Evolutionary conservation across 2,888 invertebrate species (phyloP).

Genomic region (Steinernema hermaphroditum): DNA sequence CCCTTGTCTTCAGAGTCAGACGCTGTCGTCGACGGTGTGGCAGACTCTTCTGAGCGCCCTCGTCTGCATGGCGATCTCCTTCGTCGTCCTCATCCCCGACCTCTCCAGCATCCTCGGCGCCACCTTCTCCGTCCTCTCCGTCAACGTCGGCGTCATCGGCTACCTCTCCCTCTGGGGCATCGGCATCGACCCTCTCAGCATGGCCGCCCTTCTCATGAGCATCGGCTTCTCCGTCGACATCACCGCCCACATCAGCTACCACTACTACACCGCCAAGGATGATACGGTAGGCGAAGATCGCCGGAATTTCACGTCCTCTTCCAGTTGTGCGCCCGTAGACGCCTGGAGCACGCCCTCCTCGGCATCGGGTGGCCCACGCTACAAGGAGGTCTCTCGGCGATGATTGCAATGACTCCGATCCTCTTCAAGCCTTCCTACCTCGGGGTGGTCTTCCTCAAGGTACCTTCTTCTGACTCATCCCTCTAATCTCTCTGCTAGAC

Average conservation of each 20-base stretch:
- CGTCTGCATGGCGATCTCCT: conserved; percentile 52
- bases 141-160: conserved; percentile 56
- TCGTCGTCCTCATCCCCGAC: conserved; percentile 52
- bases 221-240: conserved; percentile 59
- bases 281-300: conserved; percentile 38
- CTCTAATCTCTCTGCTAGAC: conserved; percentile 37
- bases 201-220: conserved; percentile 53
- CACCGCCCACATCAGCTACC: conserved; percentile 57
- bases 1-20: conserved; percentile 21
- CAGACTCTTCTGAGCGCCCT: conserved; percentile 53
- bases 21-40: conserved; percentile 50
- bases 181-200: conserved; percentile 53
- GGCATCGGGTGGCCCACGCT: conserved; percentile 57
- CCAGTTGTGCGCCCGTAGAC: conserved; percentile 42
- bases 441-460: conserved; percentile 52
- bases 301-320: neutral
- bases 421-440: conserved; percentile 45
- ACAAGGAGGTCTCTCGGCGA: conserved; percentile 50
- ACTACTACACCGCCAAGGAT: conserved; percentile 50
- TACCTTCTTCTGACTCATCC: conserved; percentile 16
- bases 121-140: conserved; percentile 50
- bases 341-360: conserved; percentile 45
- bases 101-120: conserved; percentile 50
- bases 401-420: conserved; percentile 52
- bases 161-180: conserved; percentile 52